phyloP scores from a whole-genome alignment of 2,888 invertebrate genomes.

The Acanthococcus lagerstroemiae region DNA sequence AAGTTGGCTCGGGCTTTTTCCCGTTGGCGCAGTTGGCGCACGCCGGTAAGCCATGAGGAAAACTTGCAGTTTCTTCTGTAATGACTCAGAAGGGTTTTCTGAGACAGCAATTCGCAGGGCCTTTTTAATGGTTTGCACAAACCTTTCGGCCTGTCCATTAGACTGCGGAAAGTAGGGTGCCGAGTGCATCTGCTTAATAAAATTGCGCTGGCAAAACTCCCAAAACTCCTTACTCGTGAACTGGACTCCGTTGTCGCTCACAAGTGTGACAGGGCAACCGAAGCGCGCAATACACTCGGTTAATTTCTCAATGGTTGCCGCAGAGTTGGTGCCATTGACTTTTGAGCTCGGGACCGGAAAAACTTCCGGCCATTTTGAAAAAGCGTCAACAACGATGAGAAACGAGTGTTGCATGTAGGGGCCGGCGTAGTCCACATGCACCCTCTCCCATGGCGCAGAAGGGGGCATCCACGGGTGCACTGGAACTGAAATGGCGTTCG shows the following conservation, averaged over 20 bases:
- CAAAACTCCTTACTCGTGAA: too few species aligned
- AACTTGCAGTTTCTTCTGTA: background rate
- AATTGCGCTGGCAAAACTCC: too few species aligned
- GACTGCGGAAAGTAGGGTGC: background rate
- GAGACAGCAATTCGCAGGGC: background rate
- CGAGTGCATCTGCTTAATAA: background rate
- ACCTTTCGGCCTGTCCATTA: too few species aligned
- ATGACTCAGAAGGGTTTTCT: background rate
- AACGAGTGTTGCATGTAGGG: background rate
- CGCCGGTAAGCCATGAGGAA: background rate
- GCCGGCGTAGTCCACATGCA: background rate
- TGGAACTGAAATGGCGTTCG: too few species aligned
- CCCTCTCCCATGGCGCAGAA: too few species aligned
- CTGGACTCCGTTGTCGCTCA: too few species aligned
- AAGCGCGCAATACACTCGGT: too few species aligned
- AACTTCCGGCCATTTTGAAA: conserved; percentile 20
- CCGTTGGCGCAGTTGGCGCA: background rate
- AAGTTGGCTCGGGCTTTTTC: background rate
- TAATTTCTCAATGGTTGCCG: too few species aligned
- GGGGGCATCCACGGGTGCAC: too few species aligned
- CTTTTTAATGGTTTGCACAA: background rate
- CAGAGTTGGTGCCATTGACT: too few species aligned
- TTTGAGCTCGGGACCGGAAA: too few species aligned
- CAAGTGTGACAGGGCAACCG: too few species aligned
- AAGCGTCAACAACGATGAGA: background rate